phyloP scores from a whole-genome alignment of 2,797 vertebrate species.

The Sebastes iracundus region DNA sequence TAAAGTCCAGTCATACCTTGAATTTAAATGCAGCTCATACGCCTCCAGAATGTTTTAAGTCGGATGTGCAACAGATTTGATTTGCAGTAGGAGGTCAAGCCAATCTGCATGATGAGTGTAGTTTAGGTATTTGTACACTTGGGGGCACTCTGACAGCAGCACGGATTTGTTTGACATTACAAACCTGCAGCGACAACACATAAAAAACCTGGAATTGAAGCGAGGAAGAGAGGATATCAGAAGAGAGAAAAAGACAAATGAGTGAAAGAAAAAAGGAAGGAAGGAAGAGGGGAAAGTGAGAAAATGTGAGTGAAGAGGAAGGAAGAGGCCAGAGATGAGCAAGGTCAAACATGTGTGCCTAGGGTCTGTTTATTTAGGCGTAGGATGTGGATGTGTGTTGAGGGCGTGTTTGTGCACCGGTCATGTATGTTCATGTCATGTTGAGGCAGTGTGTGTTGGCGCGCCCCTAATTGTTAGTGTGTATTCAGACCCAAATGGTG shows the following conservation, averaged over 20 bases:
- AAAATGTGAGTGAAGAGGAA: constrained; percentile 12
- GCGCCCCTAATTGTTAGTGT: not conserved
- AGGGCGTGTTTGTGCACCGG: constrained; percentile 6
- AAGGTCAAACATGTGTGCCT: constrained; percentile 47
- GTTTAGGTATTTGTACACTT: constrained; percentile 60
- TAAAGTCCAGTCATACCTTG: not conserved
- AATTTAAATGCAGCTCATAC: constrained; percentile 6
- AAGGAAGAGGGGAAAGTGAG: constrained; percentile 11
- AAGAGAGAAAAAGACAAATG: not conserved
- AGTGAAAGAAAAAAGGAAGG: constrained; percentile 23
- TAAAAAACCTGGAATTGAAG: not conserved
- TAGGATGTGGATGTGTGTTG: constrained; percentile 20
- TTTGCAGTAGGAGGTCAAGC: not conserved
- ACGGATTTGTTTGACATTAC: constrained; percentile 30
- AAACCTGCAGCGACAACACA: constrained; percentile 23
- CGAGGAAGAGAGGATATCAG: not conserved
- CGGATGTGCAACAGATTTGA: not conserved
- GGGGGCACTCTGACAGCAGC: constrained; percentile 77
- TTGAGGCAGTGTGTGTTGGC: not conserved
- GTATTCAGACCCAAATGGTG: constrained; percentile 11
- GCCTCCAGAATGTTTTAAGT: not conserved
- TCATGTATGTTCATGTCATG: constrained; percentile 10
- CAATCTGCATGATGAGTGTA: constrained; percentile 28
- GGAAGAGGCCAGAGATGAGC: constrained; percentile 21
- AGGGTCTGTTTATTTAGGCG: constrained; percentile 45